A percentile compares a stretch with the other conserved stretches of the same genome.
phyloP scores from a whole-genome alignment of 2,888 invertebrate species.

The Dicranocentrus wangi region DNA sequence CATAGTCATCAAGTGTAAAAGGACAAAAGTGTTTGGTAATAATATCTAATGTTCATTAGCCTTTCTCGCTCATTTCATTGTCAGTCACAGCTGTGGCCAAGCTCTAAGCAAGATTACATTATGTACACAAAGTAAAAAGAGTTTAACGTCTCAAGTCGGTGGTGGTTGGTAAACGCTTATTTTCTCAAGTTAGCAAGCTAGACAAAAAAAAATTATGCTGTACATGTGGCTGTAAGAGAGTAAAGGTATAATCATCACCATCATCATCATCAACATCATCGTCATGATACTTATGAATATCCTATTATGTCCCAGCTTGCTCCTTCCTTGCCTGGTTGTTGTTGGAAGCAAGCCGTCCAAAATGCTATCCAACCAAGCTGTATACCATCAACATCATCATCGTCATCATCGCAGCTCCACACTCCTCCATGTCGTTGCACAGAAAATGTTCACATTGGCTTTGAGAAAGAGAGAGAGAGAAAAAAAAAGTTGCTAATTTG shows the following conservation, averaged over 20 bases:
- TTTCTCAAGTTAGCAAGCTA: slow-evolving; percentile 16
- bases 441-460: slow-evolving; percentile 35
- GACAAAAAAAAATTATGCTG: too few species aligned
- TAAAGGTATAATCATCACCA: slow-evolving; percentile 27
- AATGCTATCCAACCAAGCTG: slow-evolving; percentile 27
- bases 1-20: too few species aligned
- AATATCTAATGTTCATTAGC: slow-evolving; percentile 54
- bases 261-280: slow-evolving; percentile 30
- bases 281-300: slow-evolving; percentile 53
- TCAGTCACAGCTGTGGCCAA: slow-evolving; percentile 26
- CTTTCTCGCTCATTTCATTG: slow-evolving; percentile 35
- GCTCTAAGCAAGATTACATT: neutral
- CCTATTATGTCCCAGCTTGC: slow-evolving; percentile 41
- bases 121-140: neutral
- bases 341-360: too few species aligned
- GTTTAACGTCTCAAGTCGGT: slow-evolving; percentile 6
- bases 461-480: slow-evolving; percentile 19
- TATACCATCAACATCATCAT: slow-evolving; percentile 6
- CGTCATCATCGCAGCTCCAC: slow-evolving; percentile 3
- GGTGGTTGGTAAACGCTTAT: slow-evolving; percentile 26
- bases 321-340: neutral
- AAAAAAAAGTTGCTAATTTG: slow-evolving; percentile 57
- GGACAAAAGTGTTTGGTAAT: slow-evolving; percentile 10
- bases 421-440: neutral
- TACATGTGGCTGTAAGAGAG: too few species aligned